phyloP scores from a whole-genome alignment of 2,113 vertebrate species.

The Excalfactoria chinensis region DNA sequence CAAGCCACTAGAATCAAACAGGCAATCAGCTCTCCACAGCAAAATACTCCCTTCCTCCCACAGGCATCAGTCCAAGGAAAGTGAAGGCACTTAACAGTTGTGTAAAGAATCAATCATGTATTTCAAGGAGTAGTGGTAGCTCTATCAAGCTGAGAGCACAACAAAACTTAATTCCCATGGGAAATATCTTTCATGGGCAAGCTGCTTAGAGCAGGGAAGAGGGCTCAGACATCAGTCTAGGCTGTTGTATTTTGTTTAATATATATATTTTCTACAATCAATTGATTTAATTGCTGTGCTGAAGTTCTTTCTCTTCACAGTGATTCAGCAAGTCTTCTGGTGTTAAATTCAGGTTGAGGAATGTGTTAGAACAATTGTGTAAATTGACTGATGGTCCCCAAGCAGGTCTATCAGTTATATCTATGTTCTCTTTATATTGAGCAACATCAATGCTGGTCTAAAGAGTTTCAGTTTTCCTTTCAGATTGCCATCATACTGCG shows the following conservation, averaged over 20 bases:
- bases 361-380: constrained; percentile 32
- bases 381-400: constrained; percentile 38
- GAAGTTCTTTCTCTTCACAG: constrained; percentile 44
- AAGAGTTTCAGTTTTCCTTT: neutral
- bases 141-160: constrained; percentile 66
- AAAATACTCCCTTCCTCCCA: constrained; percentile 70
- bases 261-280: neutral
- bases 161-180: constrained; percentile 66
- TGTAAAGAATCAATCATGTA: constrained; percentile 73
- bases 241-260: neutral
- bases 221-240: neutral
- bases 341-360: constrained; percentile 49
- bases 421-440: neutral
- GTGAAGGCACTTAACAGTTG: constrained; percentile 65
- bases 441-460: neutral
- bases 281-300: constrained; percentile 50
- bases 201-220: constrained; percentile 38
- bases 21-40: constrained; percentile 50
- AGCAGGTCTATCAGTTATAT: constrained; percentile 26
- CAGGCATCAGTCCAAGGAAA: constrained; percentile 68
- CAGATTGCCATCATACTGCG: neutral
- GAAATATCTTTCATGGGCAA: constrained; percentile 64
- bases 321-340: constrained; percentile 33
- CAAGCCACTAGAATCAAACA: constrained; percentile 55
- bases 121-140: constrained; percentile 59